phyloP scores from a whole-genome alignment of 2,113 vertebrate species.

The Oncorhynchus clarkii region DNA sequence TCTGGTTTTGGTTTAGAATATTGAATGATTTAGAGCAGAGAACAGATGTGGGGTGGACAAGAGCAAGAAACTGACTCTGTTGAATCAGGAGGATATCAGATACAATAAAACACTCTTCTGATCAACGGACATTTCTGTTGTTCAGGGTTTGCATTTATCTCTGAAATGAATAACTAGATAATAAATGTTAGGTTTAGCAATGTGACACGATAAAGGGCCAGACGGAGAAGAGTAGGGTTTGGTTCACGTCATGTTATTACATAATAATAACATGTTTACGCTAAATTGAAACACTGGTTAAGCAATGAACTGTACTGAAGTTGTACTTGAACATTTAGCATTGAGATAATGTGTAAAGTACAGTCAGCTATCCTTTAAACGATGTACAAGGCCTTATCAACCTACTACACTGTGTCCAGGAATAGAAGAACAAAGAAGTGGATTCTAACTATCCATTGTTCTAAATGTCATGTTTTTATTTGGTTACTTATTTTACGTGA shows the following conservation, averaged over 20 bases:
- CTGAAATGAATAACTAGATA: background rate
- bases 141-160: constrained; percentile 20
- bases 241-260: background rate
- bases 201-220: constrained; percentile 13
- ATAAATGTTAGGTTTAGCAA: constrained; percentile 11
- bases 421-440: constrained; percentile 44
- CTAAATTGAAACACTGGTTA: background rate
- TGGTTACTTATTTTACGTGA: constrained; percentile 32
- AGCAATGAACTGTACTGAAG: constrained; percentile 15
- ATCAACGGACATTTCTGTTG: constrained; percentile 13
- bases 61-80: constrained; percentile 17
- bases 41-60: constrained; percentile 16
- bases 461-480: constrained; percentile 42
- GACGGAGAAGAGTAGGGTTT: constrained; percentile 2
- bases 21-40: background rate
- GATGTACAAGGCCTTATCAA: constrained; percentile 39
- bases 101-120: constrained; percentile 24
- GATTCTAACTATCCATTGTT: constrained; percentile 36
- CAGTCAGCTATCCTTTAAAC: constrained; percentile 40
- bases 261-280: background rate
- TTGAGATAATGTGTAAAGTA: constrained; percentile 41
- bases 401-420: constrained; percentile 60
- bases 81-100: constrained; percentile 12
- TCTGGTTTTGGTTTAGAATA: constrained; percentile 6
- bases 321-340: constrained; percentile 1